Percentiles rank a stretch among this genome's conserved stretches.
Conservation (phyloP, 2,113 vertebrate species). For the Pithys albifrons region DNA sequence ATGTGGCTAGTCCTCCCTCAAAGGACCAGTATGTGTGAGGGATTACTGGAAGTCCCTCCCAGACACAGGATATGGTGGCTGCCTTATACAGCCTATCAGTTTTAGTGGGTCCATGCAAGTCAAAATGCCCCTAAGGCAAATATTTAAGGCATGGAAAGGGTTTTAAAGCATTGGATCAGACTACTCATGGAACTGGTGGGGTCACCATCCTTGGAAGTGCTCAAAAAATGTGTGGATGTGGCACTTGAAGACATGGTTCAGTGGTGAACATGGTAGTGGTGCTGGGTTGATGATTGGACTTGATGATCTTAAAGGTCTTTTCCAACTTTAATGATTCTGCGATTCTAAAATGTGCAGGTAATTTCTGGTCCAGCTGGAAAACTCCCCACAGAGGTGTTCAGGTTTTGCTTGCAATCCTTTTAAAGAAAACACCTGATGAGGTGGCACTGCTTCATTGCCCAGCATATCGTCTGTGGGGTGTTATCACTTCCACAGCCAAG, state of each 20-base stretch:
- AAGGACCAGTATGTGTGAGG: rapidly evolving
- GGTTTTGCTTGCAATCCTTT: neutral
- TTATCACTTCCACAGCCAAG: neutral
- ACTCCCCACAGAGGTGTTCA: neutral
- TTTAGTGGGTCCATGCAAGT: neutral
- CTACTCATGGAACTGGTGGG: neutral
- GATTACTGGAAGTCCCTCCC: neutral
- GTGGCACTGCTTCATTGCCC: neutral
- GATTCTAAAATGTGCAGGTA: neutral
- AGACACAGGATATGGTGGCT: neutral
- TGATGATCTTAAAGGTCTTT: neutral
- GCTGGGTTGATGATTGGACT: neutral
- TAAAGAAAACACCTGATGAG: rapidly evolving
- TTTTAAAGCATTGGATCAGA: neutral
- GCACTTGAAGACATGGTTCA: neutral
- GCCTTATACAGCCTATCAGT: neutral
- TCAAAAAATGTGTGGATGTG: rapidly evolving
- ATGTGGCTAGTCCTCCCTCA: neutral
- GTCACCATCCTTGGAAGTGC: too few species aligned
- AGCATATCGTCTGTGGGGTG: neutral
- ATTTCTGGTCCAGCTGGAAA: neutral
- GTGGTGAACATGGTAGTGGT: neutral
- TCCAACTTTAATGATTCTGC: neutral
- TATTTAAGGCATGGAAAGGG: neutral
- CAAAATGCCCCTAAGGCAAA: neutral